These are phyloP conservation scores for Apistogramma diplotaenia DNA, from an alignment of 2,113 vertebrate genomes.

Conservation along the genomic window DNA sequence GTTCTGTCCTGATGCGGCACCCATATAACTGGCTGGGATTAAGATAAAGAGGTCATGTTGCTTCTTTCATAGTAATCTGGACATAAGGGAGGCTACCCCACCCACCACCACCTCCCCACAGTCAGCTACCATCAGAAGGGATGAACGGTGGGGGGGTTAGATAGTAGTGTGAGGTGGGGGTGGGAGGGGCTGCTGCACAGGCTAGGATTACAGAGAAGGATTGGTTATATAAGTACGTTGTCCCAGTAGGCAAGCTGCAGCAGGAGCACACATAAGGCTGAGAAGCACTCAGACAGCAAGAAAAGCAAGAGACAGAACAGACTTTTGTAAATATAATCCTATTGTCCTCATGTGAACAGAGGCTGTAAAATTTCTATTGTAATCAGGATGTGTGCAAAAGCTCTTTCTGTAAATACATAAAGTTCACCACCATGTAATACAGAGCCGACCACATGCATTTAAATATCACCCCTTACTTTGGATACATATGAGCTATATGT, in stretches of 20 bases:
- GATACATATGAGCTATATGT: not conserved
- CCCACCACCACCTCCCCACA: not conserved
- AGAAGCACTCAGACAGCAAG: conserved; percentile 13
- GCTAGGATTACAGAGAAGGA: conserved; percentile 64
- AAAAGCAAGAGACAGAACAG: conserved; percentile 26
- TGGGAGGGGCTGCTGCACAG: conserved; percentile 19
- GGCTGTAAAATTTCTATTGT: conserved; percentile 1
- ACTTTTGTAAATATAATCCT: conserved; percentile 35
- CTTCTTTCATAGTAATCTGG: conserved; percentile 58
- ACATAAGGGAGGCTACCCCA: conserved; percentile 31
- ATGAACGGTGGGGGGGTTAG: not conserved
- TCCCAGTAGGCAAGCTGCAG: conserved; percentile 51
- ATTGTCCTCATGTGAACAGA: conserved; percentile 18
- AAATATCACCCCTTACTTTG: not conserved
- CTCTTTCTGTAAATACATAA: not conserved
- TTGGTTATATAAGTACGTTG: conserved; percentile 75
- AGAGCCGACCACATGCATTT: not conserved
- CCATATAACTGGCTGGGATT: conserved; percentile 47
- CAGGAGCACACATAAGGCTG: not conserved
- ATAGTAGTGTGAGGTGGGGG: not conserved
- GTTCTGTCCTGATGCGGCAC: conserved; percentile 9
- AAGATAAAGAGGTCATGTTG: conserved; percentile 55
- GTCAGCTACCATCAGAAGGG: not conserved
- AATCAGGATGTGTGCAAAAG: not conserved
- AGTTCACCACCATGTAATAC: not conserved